These are phyloP conservation scores for Neolamprologus variostigma DNA, from an alignment of 2,113 vertebrate genomes.

Conservation along the genomic window DNA sequence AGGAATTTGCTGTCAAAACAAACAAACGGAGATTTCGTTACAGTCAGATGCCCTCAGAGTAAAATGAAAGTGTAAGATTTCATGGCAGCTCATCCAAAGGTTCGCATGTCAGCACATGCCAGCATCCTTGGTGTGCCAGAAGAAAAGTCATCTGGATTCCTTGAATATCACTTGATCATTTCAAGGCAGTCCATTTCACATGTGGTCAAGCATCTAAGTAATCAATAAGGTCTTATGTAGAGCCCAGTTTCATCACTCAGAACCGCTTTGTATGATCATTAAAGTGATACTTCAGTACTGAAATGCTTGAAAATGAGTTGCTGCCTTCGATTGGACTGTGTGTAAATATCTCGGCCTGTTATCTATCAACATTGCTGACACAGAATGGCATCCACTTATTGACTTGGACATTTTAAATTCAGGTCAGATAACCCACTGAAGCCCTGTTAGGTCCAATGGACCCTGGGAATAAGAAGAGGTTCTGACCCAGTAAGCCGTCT, in stretches of 20 bases:
- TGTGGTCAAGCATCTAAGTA: not conserved
- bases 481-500: constrained; percentile 3
- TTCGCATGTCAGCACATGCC: not conserved
- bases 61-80: not conserved
- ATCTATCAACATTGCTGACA: not conserved
- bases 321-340: not conserved
- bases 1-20: not conserved
- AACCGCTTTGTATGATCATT: not conserved
- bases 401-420: not conserved
- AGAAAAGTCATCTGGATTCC: not conserved
- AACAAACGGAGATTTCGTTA: not conserved
- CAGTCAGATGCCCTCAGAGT: not conserved
- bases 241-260: not conserved
- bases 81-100: not conserved
- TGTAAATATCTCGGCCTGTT: not conserved
- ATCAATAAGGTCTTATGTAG: not conserved
- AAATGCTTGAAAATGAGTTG: not conserved
- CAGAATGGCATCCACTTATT: not conserved
- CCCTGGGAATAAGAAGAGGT: constrained; percentile 9
- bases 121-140: not conserved
- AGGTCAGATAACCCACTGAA: not conserved
- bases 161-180: not conserved
- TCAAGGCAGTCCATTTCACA: not conserved
- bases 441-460: not conserved
- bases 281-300: not conserved